A percentile compares a stretch with the other conserved stretches of the same genome.
phyloP scores from a whole-genome alignment of 2,888 invertebrate genomes.

The Scaptomyza parva region DNA sequence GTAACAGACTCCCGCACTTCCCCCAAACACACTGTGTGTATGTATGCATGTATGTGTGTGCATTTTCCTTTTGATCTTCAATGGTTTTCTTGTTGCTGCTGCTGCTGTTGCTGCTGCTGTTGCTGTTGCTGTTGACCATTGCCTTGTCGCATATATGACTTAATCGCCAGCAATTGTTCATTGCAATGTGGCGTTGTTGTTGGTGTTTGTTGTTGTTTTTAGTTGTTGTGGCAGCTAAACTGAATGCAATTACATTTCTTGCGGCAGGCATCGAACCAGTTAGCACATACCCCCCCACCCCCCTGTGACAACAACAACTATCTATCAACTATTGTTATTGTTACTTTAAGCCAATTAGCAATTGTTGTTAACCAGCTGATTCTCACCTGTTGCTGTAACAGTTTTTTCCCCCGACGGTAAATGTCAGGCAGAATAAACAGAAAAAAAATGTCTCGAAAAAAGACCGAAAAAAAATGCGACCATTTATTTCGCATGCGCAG shows the following conservation, averaged over 20 bases:
- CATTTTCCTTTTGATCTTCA: constrained; percentile 20
- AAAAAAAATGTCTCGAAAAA: constrained; percentile 10
- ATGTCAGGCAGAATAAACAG: constrained; percentile 7
- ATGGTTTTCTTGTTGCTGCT: constrained; percentile 11
- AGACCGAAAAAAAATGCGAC: neutral
- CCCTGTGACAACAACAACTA: neutral
- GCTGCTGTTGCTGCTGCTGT: constrained; percentile 12
- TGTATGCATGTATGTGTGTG: neutral
- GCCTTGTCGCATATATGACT: constrained; percentile 69
- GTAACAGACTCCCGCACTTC: constrained; percentile 26
- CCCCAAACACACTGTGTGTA: neutral
- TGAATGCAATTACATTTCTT: constrained; percentile 71
- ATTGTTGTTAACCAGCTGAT: constrained; percentile 57
- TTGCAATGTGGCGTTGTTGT: constrained; percentile 55
- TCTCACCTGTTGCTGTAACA: constrained; percentile 64
- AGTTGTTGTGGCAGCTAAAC: constrained; percentile 23
- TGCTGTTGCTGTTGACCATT: constrained; percentile 36
- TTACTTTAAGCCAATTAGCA: constrained; percentile 49
- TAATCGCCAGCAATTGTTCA: constrained; percentile 74
- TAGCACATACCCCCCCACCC: constrained; percentile 10
- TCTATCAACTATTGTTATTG: neutral
- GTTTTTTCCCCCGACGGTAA: constrained; percentile 35
- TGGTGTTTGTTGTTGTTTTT: constrained; percentile 25
- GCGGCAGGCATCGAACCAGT: constrained; percentile 37
- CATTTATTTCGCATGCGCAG: constrained; percentile 66